Percentiles rank a stretch among this genome's conserved stretches.
phyloP scores from a whole-genome alignment of 2,888 invertebrate genomes.

The Melieria picta region DNA sequence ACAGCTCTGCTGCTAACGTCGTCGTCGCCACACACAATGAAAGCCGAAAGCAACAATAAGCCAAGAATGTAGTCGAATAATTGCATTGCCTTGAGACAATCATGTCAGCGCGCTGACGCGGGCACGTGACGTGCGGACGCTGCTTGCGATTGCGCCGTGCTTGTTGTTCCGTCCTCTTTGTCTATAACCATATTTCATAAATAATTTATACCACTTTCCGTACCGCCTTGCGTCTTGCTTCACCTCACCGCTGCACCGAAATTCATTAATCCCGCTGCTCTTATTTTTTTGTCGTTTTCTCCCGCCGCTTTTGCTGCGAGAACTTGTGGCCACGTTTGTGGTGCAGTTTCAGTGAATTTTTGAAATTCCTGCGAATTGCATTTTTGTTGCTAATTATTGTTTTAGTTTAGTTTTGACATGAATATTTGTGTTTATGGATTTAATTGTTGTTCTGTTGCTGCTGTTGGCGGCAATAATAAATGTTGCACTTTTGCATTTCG shows the following conservation, averaged over 20 bases:
- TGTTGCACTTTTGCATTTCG: too few species aligned
- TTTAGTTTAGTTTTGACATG: constrained; percentile 57
- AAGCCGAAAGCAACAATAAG: constrained; percentile 1
- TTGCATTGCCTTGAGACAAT: constrained; percentile 56
- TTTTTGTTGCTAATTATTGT: constrained; percentile 57
- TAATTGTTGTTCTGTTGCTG: constrained; percentile 52
- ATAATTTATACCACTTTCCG: constrained; percentile 56
- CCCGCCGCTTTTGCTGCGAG: too few species aligned
- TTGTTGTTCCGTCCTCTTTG: constrained; percentile 12
- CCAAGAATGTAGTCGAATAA: constrained; percentile 45
- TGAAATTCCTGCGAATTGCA: constrained; percentile 42
- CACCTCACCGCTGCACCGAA: constrained; percentile 7
- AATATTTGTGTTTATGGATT: constrained; percentile 56
- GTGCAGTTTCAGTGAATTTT: background rate
- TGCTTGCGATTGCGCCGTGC: too few species aligned
- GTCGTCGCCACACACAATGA: constrained; percentile 3
- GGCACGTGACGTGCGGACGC: background rate
- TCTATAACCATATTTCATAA: constrained; percentile 47
- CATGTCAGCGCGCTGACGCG: constrained; percentile 24
- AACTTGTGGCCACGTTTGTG: background rate
- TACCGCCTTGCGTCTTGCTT: constrained; percentile 36
- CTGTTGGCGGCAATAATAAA: too few species aligned
- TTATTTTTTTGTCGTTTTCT: constrained; percentile 16
- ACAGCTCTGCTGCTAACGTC: too few species aligned
- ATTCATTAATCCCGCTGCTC: constrained; percentile 40